phyloP scores from a whole-genome alignment of 2,797 vertebrate genomes.

The Spinus pinus region DNA sequence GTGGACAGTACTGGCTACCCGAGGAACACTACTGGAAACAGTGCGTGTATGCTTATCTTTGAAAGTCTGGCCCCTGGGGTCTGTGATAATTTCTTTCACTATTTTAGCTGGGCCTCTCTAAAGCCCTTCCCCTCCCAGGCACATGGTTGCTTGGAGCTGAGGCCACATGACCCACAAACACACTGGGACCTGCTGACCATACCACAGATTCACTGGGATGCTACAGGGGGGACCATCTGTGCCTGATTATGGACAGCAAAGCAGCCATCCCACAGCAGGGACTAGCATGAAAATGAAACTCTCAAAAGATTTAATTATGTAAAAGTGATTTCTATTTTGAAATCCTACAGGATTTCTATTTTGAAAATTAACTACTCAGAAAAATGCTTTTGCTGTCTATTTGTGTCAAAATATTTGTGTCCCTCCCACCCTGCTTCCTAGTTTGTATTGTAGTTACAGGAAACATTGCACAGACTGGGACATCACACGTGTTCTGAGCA shows the following conservation, averaged over 20 bases:
- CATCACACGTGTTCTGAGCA: not conserved
- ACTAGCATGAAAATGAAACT: not conserved
- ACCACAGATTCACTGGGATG: not conserved
- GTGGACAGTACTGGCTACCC: not conserved
- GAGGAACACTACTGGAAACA: not conserved
- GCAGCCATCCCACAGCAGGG: not conserved
- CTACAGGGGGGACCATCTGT: not conserved
- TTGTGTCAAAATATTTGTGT: slow-evolving; percentile 12
- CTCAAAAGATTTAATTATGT: not conserved
- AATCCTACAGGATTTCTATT: not conserved
- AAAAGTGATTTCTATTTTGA: slow-evolving; percentile 16
- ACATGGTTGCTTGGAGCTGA: fast-evolving
- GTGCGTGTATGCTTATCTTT: not conserved
- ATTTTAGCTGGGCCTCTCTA: not conserved
- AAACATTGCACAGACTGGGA: fast-evolving
- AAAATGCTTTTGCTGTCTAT: not conserved
- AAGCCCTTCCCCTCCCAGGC: not conserved
- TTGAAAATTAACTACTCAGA: not conserved
- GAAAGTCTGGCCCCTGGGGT: not conserved
- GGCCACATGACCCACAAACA: fast-evolving
- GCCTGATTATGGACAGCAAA: not conserved
- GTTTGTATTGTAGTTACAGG: not conserved
- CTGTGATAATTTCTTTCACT: not conserved
- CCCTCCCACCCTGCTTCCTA: not conserved
- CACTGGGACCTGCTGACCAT: not conserved